Evolutionary conservation across 2,113 vertebrate genomes (phyloP).

Genomic region (Marcusenius ussheri): DNA sequence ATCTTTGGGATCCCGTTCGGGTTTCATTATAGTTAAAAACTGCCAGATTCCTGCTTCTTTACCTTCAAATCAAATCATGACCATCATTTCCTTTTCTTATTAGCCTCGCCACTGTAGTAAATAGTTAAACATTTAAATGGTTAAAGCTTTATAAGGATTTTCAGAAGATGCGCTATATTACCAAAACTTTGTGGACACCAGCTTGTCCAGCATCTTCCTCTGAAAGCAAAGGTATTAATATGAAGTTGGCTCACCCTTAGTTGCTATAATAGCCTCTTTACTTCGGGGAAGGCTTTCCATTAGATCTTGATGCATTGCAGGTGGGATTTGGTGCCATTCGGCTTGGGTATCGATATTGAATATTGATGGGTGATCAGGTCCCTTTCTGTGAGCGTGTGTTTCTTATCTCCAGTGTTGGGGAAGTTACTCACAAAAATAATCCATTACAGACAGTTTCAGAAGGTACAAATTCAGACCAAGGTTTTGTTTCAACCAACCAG

Average conservation of each 20-base stretch:
- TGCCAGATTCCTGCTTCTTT: background rate
- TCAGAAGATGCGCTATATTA: background rate
- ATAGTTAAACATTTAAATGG: background rate
- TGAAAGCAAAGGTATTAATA: background rate
- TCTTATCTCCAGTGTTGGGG: background rate
- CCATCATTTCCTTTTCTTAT: background rate
- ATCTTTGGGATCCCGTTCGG: background rate
- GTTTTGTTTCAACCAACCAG: no score
- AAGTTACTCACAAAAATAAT: background rate
- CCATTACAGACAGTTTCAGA: background rate
- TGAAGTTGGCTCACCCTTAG: background rate
- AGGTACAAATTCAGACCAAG: no score
- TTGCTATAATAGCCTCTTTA: background rate
- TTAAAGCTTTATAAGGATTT: background rate
- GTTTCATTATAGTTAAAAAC: background rate
- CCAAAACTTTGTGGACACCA: background rate
- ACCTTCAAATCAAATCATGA: background rate
- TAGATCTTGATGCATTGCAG: background rate
- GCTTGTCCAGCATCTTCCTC: background rate
- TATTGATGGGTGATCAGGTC: background rate
- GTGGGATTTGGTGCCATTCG: background rate
- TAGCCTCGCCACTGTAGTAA: background rate
- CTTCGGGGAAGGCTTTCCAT: background rate
- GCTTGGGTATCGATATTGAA: background rate
- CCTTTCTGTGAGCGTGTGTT: background rate